Base-by-base conservation (phyloP, 2,888 invertebrate species). In the Plutella xylostella region DNA sequence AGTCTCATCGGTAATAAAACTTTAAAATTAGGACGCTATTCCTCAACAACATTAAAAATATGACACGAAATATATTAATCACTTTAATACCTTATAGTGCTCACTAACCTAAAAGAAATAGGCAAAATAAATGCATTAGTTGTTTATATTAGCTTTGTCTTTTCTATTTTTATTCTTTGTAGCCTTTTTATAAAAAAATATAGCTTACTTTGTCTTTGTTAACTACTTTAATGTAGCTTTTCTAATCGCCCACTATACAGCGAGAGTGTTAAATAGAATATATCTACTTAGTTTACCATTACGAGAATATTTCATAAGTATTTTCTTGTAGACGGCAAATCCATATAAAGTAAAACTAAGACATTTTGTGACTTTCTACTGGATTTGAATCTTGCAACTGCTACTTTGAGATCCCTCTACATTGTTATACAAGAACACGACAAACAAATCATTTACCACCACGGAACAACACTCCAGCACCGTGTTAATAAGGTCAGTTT, bases 1-100 rank as follows among this genome's bases (percentile, higher is more conserved):
- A 83, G 82, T 83, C 82, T 83, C 78, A 80, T 82, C 71, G 67
- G 71, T 74, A 65, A 68, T 67, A 70, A 77, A 74, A 68, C 47
- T 42, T 35, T 25, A 34, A 43, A 15, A 45, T 33, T 46, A 44
- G 40, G 31, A 38, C 18, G 19, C 25, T 22, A 31, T 19, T 41
- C 17, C 33, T 38, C 21, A 33, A 45, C 33, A 34, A 31, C 45
- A 17, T 34, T 25, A 30, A 19, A 19, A n/a, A 37, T 41, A 41
- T 45, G 35, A 41, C 35, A 41, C 41, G 21, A 35, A 20, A 34
- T 30, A 38, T 30, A 30, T 28, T 38, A n/a, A 42, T 30, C 14
- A 37, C 28, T 25, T 35, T 25, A 39, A 42, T 19, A 45, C n/a
- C n/a, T n/a, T n/a, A 18, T 38, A 11, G 15, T 33, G 22, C n/a